Evolutionary conservation across 37 sponge, comb jelly and placozoan genomes (phyloP), one percentile per base, ranked within the genome.

Genomic region (Haliclona indistincta): DNA sequence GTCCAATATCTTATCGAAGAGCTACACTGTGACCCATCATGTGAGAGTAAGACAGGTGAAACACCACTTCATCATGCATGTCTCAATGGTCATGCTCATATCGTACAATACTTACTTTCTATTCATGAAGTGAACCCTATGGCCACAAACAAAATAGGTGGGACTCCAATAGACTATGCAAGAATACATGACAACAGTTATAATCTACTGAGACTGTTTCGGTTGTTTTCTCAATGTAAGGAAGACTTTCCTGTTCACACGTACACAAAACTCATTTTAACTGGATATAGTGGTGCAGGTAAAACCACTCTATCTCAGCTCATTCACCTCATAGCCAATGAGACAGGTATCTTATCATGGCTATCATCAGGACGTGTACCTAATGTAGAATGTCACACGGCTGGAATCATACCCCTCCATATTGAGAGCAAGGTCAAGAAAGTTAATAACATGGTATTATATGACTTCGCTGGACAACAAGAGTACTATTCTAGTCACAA

Each of bases 371-470:
- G 7, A 26, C 4, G 56, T 3, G 7, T 55, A 15, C 39, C 67
- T 25, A 42, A 47, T 71, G 15, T 26, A 42, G 30, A 28, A 20
- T 19, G 30, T 2, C 32, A 35, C 4, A 71, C 72, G 4, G 54
- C 72, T 71, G 72, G 72, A 23, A 71, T 71, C 11, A 36, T 41
- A 25, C 72, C 72, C 37, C 43, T 51, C 26, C 33, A 23, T 35
- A 22, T 71, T 17, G 41, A 49, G 34, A 72, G 55, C 22, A 5
- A 23, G 2, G 73, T 32, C 73, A 55, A n/a, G n/a, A n/a, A n/a
- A n/a, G n/a, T n/a, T n/a, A n/a, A n/a, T n/a, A n/a, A n/a, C n/a
- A n/a, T n/a, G n/a, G n/a, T n/a, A n/a, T n/a, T n/a, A n/a, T n/a
- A n/a, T n/a, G n/a, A n/a, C n/a, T n/a, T n/a, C n/a, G n/a, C n/a